phyloP scores from a whole-genome alignment of 2,888 invertebrate species.

The Melinopterus prodromus region DNA sequence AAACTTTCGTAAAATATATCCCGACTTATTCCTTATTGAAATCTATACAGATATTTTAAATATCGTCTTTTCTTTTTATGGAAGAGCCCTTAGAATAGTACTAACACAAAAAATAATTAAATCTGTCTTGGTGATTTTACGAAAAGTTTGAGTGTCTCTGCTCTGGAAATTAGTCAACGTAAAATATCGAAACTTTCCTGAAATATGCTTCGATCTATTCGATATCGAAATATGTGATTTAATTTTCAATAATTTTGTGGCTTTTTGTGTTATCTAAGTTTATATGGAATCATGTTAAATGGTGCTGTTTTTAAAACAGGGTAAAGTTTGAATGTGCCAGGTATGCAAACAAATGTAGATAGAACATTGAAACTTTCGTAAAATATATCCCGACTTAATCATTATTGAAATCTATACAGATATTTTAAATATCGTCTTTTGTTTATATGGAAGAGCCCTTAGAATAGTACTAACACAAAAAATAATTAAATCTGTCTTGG shows the following conservation, averaged over 20 bases:
- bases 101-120: background rate
- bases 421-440: background rate
- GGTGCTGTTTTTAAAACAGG: background rate
- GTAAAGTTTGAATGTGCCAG: background rate
- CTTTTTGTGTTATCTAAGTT: background rate
- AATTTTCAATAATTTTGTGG: background rate
- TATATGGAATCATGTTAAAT: background rate
- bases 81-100: background rate
- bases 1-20: background rate
- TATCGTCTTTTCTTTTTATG: background rate
- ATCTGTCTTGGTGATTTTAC: no score
- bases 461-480: no score
- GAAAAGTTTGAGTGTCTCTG: no score
- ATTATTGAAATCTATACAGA: background rate
- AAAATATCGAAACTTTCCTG: no score
- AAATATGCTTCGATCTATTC: no score
- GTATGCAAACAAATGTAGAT: background rate
- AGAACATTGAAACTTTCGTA: background rate
- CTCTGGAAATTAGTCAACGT: no score
- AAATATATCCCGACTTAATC: background rate
- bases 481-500: no score
- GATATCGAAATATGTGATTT: no score
- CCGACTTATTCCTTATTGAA: background rate
- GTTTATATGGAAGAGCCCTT: no score
- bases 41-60: background rate